A percentile compares a stretch with the other conserved stretches of the same genome.
Evolutionary conservation across 2,797 vertebrate species (phyloP).

Genomic region (Aeoliscus strigatus): DNA sequence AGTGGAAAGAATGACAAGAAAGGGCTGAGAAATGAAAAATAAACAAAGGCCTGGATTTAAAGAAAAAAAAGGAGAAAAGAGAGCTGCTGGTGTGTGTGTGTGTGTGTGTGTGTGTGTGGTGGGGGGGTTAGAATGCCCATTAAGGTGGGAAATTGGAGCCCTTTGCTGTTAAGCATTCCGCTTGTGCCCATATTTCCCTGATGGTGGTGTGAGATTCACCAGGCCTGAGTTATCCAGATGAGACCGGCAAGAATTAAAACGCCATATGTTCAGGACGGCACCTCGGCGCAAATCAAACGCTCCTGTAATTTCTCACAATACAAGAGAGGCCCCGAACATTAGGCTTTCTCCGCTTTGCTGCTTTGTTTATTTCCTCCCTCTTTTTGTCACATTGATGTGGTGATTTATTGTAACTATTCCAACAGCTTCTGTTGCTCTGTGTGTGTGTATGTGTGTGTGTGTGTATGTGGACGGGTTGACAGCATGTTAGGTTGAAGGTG

Average conservation of each 20-base stretch:
- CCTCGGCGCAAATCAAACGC: slow-evolving; percentile 73
- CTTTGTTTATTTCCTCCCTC: slow-evolving; percentile 64
- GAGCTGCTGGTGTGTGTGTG: slow-evolving; percentile 24
- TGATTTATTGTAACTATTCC: slow-evolving; percentile 48
- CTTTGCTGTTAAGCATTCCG: slow-evolving; percentile 77
- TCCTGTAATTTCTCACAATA: slow-evolving; percentile 76
- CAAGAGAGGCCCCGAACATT: slow-evolving; percentile 68
- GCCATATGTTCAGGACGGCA: slow-evolving; percentile 79
- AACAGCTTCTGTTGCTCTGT: slow-evolving; percentile 39
- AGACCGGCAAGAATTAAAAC: slow-evolving; percentile 82
- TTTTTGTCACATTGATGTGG: slow-evolving; percentile 50
- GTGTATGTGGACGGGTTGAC: too few species aligned
- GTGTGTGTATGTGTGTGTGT: slow-evolving; percentile 28
- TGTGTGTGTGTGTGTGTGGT: too few species aligned
- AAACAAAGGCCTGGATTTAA: slow-evolving; percentile 60
- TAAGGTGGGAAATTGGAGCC: slow-evolving; percentile 79
- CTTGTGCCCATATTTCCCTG: slow-evolving; percentile 78
- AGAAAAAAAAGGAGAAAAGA: slow-evolving; percentile 24
- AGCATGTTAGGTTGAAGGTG: slow-evolving; percentile 36
- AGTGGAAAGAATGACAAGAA: slow-evolving; percentile 53
- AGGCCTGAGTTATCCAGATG: slow-evolving; percentile 77
- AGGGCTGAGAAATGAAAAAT: slow-evolving; percentile 41
- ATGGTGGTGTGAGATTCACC: slow-evolving; percentile 69
- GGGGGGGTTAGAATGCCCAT: slow-evolving; percentile 69
- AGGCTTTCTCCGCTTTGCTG: slow-evolving; percentile 62